phyloP scores from a whole-genome alignment of 2,888 invertebrate genomes.

The Exocentrus adspersus region DNA sequence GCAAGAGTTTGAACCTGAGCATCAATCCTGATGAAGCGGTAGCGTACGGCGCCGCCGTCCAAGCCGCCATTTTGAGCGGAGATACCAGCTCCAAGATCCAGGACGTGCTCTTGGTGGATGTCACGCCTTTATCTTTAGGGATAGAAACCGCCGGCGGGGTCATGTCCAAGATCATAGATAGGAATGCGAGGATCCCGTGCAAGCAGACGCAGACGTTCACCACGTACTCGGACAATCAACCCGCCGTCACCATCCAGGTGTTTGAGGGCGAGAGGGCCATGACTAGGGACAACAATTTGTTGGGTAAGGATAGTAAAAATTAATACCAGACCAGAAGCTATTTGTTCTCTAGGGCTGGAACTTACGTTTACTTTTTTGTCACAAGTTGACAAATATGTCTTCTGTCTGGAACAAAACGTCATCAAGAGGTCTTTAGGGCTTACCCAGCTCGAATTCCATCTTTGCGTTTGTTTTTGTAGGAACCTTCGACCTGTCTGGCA shows the following conservation, averaged over 20 bases:
- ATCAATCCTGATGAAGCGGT: constrained; percentile 87
- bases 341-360: too few species aligned
- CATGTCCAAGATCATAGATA: constrained; percentile 75
- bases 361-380: too few species aligned
- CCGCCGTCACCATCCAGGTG: constrained; percentile 75
- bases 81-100: constrained; percentile 69
- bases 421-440: too few species aligned
- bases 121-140: constrained; percentile 65
- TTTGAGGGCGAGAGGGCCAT: constrained; percentile 88
- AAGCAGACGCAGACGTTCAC: constrained; percentile 80
- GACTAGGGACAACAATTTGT: constrained; percentile 89
- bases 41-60: constrained; percentile 80
- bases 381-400: too few species aligned
- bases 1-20: constrained; percentile 76
- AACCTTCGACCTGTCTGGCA: constrained; percentile 66
- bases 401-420: too few species aligned
- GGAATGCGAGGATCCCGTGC: constrained; percentile 77
- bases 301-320: constrained; percentile 69
- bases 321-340: too few species aligned
- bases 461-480: constrained; percentile 49
- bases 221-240: constrained; percentile 84
- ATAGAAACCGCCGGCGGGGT: constrained; percentile 68
- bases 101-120: constrained; percentile 70
- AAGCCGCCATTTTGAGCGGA: constrained; percentile 77
- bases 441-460: too few species aligned